These are phyloP conservation scores for Drosophila borealis DNA, from an alignment of 2,888 invertebrate species.

Conservation along the genomic window DNA sequence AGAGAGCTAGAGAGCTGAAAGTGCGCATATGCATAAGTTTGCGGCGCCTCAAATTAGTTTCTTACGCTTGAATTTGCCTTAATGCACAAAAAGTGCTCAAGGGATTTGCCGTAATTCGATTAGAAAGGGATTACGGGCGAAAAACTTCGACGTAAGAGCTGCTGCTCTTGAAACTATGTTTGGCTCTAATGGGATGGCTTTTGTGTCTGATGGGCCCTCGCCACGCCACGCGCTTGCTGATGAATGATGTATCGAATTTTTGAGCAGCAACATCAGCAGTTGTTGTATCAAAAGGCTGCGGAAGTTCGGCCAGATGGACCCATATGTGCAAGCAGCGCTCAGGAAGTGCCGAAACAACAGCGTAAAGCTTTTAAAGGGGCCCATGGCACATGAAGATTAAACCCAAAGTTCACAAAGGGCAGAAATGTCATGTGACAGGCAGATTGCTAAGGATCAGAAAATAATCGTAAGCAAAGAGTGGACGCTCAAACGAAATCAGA, in stretches of 20 bases:
- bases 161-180: constrained; percentile 27
- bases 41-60: constrained; percentile 73
- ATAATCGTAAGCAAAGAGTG: neutral
- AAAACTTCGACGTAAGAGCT: constrained; percentile 52
- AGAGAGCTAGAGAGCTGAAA: constrained; percentile 31
- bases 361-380: constrained; percentile 70
- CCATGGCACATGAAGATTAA: constrained; percentile 45
- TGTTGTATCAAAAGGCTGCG: constrained; percentile 55
- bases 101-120: constrained; percentile 78
- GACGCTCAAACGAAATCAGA: neutral
- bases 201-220: constrained; percentile 47
- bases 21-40: constrained; percentile 71
- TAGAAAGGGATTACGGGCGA: constrained; percentile 74
- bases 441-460: constrained; percentile 10
- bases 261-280: constrained; percentile 44
- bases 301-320: constrained; percentile 50
- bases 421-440: constrained; percentile 19
- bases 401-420: constrained; percentile 22
- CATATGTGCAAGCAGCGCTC: constrained; percentile 32
- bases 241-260: constrained; percentile 79
- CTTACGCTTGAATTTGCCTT: constrained; percentile 76
- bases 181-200: constrained; percentile 58
- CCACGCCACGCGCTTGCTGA: constrained; percentile 70
- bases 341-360: constrained; percentile 68
- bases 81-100: constrained; percentile 67